These are phyloP conservation scores for Neopipo cinnamomea DNA, from an alignment of 2,113 vertebrate species.

Conservation along the genomic window DNA sequence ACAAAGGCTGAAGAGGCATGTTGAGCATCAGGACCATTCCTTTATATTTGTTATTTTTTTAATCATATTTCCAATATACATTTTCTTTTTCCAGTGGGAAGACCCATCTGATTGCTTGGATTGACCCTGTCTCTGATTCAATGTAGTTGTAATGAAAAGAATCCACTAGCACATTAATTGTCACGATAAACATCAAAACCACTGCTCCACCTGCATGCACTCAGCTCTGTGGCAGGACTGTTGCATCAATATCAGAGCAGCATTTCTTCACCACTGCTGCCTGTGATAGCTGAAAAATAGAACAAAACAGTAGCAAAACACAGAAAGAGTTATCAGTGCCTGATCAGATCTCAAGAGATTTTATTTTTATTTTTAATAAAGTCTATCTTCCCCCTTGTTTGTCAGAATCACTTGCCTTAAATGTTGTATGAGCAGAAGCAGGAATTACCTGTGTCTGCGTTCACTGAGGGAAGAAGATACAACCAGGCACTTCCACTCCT, in stretches of 20 bases:
- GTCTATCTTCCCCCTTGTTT: slow-evolving; percentile 22
- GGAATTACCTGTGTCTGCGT: not conserved
- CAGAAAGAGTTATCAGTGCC: slow-evolving; percentile 51
- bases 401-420: slow-evolving; percentile 57
- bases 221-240: not conserved
- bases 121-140: slow-evolving; percentile 32
- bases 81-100: not conserved
- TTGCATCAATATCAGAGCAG: slow-evolving; percentile 5
- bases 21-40: not conserved
- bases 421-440: slow-evolving; percentile 17
- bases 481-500: not conserved
- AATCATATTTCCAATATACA: not conserved
- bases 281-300: slow-evolving; percentile 24
- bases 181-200: slow-evolving; percentile 58
- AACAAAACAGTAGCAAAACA: slow-evolving; percentile 16
- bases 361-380: slow-evolving; percentile 67
- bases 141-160: slow-evolving; percentile 41
- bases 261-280: not conserved
- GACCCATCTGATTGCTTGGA: not conserved
- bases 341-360: slow-evolving; percentile 42
- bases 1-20: not conserved
- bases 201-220: not conserved
- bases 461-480: not conserved
- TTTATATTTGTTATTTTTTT: not conserved
- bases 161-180: slow-evolving; percentile 52